These are phyloP conservation scores for Amphiprion clarkii DNA, from an alignment of 2,797 vertebrate species.

Conservation along the genomic window DNA sequence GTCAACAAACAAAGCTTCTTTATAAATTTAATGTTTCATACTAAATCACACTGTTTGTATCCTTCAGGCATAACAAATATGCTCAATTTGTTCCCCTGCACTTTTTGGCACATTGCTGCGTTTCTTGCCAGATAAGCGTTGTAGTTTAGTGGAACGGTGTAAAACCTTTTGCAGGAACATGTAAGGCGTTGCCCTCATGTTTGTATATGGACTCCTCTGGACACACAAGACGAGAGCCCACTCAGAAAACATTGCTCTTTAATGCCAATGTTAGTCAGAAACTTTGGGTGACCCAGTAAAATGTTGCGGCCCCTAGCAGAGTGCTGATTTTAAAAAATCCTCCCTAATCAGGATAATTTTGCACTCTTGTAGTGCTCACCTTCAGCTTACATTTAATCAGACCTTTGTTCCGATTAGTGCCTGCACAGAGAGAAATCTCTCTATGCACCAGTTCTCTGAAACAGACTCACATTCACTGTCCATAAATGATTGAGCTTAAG, in stretches of 20 bases:
- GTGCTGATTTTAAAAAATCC: neutral
- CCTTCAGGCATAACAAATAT: neutral
- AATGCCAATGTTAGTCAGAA: neutral
- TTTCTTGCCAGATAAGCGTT: conserved; percentile 2
- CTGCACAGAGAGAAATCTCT: conserved; percentile 26
- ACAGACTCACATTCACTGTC: conserved; percentile 14
- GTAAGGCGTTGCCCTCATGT: neutral
- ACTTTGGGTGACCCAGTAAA: neutral
- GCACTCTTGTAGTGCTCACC: conserved; percentile 22
- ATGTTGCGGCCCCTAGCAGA: neutral
- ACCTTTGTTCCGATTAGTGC: conserved; percentile 32
- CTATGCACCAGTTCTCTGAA: conserved; percentile 21
- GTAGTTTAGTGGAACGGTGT: conserved; percentile 5
- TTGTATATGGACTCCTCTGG: neutral
- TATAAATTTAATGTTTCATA: neutral
- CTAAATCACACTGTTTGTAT: neutral
- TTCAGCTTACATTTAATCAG: conserved; percentile 45
- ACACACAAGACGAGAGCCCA: neutral
- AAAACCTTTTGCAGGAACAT: neutral
- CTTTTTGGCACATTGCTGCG: neutral
- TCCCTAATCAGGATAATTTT: conserved; percentile 18
- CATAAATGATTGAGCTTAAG: conserved; percentile 4
- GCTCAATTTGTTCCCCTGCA: neutral
- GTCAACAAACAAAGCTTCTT: neutral
- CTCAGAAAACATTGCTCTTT: neutral